Conservation (phyloP, 2,888 invertebrate species). For the Psylliodes chrysocephalus region DNA sequence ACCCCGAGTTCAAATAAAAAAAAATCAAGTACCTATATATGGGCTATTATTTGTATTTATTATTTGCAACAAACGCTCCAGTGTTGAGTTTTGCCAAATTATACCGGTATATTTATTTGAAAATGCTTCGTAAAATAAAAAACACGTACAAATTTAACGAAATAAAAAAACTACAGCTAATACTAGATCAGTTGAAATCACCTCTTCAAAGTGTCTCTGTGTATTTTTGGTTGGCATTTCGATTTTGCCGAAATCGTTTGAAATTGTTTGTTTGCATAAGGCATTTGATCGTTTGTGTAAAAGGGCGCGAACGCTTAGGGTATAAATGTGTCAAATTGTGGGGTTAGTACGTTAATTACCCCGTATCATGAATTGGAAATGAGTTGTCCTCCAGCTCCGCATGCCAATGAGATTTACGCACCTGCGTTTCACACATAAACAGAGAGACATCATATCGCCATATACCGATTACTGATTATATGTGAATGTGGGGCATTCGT, state of each 20-base stretch:
- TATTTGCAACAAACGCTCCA: no score
- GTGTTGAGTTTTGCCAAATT: no score
- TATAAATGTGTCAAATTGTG: constrained; percentile 48
- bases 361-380: constrained; percentile 48
- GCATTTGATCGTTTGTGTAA: constrained; percentile 33
- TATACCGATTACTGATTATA: constrained; percentile 8
- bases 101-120: no score
- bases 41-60: no score
- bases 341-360: constrained; percentile 46
- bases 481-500: constrained; percentile 20
- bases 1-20: no score
- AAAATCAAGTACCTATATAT: no score
- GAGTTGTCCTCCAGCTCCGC: constrained; percentile 48
- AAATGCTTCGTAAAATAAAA: no score
- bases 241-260: constrained; percentile 19
- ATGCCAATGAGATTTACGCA: constrained; percentile 44
- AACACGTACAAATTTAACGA: no score
- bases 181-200: no score
- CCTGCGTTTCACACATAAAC: constrained; percentile 35
- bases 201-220: background rate
- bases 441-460: constrained; percentile 26
- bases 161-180: no score
- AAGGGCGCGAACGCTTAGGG: constrained; percentile 30
- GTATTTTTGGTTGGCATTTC: background rate
- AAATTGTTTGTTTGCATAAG: constrained; percentile 37